Base-by-base conservation (phyloP, 2,888 invertebrate species). In the Noctua fimbriata region DNA sequence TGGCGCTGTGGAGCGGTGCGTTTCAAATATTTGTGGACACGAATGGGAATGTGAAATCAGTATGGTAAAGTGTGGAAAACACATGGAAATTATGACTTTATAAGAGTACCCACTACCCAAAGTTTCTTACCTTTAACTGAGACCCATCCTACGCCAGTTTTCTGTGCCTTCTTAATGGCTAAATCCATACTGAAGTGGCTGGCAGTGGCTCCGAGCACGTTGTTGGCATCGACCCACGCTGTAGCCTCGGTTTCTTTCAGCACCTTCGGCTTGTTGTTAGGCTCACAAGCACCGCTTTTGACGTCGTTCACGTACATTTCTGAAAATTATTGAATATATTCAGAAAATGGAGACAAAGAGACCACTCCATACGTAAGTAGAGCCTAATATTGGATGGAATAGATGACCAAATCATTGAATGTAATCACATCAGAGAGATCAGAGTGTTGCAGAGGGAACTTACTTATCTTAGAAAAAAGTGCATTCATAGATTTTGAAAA, bases 301-400 rank as follows among this genome's bases (percentile, higher is more conserved):
- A 99, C 97, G 92, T 99, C 99, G 86, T 98, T 97, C 0, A 99
- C 97, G 94, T 99, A 99, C 97, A 98, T 98, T 91, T 98, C 98
- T 97, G 97, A 12, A 95, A 94, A 75, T 72, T 55, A 58, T 83
- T 36, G 0, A 55, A 65, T 52, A 18, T 24, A 16, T 9, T 16
- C 63, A 44, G 32, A 52, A 32, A 12, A 18, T 32, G 10, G 32
- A 24, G 18, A 67, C 16, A 10, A 16, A 63, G 18, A n/a, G 5
- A 18, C 24, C 2, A 28, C 14, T 21, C 18, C 10, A 14, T 10
- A 18, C 47, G 21, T 32, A 41, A 10, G 18, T 60, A 18, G 18
- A n/a, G 4, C 21, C 2, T 47, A 18, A 9, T 44, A 41, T 52
- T 14, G 24, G 12, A n/a, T 18, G n/a, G 21, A 28, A 44, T 28